A percentile compares a stretch with the other conserved stretches of the same genome.
These are phyloP conservation scores for Acrobasis suavella DNA, from an alignment of 2,888 invertebrate genomes.

Conservation along the genomic window DNA sequence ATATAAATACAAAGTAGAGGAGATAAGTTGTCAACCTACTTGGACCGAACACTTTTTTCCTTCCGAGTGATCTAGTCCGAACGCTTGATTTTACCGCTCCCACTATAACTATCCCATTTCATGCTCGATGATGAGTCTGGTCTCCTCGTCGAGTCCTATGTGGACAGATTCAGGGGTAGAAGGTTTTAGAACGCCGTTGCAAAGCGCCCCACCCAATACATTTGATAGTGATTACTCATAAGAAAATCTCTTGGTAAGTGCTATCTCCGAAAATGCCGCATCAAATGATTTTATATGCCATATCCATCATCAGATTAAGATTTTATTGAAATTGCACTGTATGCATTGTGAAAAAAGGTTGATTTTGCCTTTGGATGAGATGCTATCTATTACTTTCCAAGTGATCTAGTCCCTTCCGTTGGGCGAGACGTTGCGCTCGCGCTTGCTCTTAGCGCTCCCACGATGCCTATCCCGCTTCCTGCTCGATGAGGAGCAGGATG, in stretches of 20 bases:
- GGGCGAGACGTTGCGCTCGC: slow-evolving; percentile 65
- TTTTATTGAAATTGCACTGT: too few species aligned
- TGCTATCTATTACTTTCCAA: neutral
- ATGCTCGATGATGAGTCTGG: slow-evolving; percentile 77
- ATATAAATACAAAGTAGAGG: too few species aligned
- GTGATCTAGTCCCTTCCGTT: slow-evolving; percentile 55
- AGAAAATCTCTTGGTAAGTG: too few species aligned
- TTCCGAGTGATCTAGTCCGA: slow-evolving; percentile 50
- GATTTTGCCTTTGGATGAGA: neutral
- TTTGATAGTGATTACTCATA: too few species aligned
- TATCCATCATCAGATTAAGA: too few species aligned
- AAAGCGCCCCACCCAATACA: slow-evolving; percentile 67
- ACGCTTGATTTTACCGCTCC: slow-evolving; percentile 62
- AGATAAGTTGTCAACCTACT: too few species aligned
- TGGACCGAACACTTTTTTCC: too few species aligned
- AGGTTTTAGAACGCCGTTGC: slow-evolving; percentile 77
- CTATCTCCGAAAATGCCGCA: too few species aligned
- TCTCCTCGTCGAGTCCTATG: slow-evolving; percentile 65
- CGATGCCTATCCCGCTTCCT: slow-evolving; percentile 74
- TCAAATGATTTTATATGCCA: too few species aligned
- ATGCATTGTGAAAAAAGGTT: too few species aligned
- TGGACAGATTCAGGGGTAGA: slow-evolving; percentile 63
- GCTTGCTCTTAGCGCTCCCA: slow-evolving; percentile 62
- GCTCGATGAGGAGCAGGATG: slow-evolving; percentile 77
- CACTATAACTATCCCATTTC: slow-evolving; percentile 72